These are phyloP conservation scores for Lordiphosa mommai DNA, from an alignment of 1,140 invertebrate genomes.

Conservation along the genomic window DNA sequence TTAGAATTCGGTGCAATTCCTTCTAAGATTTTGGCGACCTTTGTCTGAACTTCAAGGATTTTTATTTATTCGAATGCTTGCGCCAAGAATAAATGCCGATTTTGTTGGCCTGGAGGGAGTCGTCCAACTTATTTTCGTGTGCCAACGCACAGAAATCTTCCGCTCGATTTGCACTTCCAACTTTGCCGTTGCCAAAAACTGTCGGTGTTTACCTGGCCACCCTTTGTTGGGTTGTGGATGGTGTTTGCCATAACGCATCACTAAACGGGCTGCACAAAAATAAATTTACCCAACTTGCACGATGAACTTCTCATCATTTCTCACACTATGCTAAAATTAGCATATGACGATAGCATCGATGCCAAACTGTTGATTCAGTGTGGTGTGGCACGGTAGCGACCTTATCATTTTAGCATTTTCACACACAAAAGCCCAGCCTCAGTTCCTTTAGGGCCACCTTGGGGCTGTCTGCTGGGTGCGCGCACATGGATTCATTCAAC, in stretches of 20 bases:
- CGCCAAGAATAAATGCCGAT: slow-evolving; percentile 55
- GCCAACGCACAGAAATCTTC: slow-evolving; percentile 68
- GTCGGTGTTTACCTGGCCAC: slow-evolving; percentile 12
- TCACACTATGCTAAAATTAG: slow-evolving; percentile 52
- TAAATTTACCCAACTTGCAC: slow-evolving; percentile 59
- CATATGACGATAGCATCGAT: slow-evolving; percentile 37
- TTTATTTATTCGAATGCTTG: slow-evolving; percentile 39
- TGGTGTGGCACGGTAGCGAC: slow-evolving; percentile 29
- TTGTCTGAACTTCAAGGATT: slow-evolving; percentile 62
- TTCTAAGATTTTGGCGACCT: slow-evolving; percentile 46
- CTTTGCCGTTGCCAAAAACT: slow-evolving; percentile 46
- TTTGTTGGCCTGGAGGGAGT: neutral
- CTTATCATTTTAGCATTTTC: slow-evolving; percentile 50
- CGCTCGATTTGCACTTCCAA: slow-evolving; percentile 60
- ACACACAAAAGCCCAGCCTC: slow-evolving; percentile 43
- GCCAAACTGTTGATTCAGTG: slow-evolving; percentile 72
- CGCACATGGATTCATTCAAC: slow-evolving; percentile 70
- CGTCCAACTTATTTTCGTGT: slow-evolving; percentile 57
- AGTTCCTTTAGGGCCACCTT: slow-evolving; percentile 15
- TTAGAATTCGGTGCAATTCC: slow-evolving; percentile 36
- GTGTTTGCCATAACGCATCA: slow-evolving; percentile 61
- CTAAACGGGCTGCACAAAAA: slow-evolving; percentile 60
- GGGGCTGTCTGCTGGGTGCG: slow-evolving; percentile 7
- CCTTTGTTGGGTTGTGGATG: slow-evolving; percentile 8
- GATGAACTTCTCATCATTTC: slow-evolving; percentile 38